Conservation (phyloP, 64 coral and sea anemone species). For the Montipora cactus region DNA sequence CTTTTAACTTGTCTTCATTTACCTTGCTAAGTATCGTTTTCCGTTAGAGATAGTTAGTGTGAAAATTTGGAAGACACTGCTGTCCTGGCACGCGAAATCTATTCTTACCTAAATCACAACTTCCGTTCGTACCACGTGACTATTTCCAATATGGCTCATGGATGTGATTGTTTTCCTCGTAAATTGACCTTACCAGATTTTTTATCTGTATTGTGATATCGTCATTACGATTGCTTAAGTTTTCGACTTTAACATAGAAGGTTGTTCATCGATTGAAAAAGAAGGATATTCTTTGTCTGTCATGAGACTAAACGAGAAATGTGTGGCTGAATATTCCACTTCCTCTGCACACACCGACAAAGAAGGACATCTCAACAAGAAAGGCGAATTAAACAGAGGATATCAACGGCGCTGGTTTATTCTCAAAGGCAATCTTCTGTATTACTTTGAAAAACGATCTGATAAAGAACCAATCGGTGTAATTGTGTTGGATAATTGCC, state of each 20-base stretch:
- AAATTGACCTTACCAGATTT: neutral
- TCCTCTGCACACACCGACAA: constrained; percentile 77
- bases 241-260: neutral
- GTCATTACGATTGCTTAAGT: neutral
- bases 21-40: no score
- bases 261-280: neutral
- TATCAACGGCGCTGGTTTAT: constrained; percentile 96
- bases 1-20: no score
- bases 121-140: constrained; percentile 16
- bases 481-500: constrained; percentile 96
- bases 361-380: constrained; percentile 94
- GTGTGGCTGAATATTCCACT: constrained; percentile 82
- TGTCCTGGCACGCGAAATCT: no score
- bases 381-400: constrained; percentile 96
- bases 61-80: no score
- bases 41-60: no score
- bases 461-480: constrained; percentile 98
- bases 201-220: neutral
- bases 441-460: constrained; percentile 93
- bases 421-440: constrained; percentile 94
- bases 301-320: constrained; percentile 95
- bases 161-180: neutral
- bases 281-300: neutral
- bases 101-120: no score
- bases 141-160: neutral